Evolutionary conservation across 2,888 invertebrate species (phyloP), one percentile per base, ranked within the genome.

Genomic region (Thymelicus sylvestris): DNA sequence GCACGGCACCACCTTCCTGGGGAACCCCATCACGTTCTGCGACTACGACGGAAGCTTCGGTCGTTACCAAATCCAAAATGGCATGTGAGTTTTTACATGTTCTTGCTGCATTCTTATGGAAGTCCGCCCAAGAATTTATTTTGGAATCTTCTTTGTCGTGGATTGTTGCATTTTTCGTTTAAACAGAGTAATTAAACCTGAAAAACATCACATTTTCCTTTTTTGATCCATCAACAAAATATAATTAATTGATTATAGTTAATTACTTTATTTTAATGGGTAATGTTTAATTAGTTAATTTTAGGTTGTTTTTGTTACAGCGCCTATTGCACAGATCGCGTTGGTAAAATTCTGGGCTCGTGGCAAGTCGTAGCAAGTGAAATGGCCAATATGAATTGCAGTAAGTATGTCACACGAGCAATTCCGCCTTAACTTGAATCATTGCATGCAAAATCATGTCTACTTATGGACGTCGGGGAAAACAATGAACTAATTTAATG

Each of bases 11-110:
- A 86, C 79, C 19, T 92, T 94, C 78, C 87, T 94, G 39, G 94
- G 94, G 67, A 90, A 95, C 73, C 92, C 94, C 24, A 83, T 85
- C 57, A 86, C 95, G 6, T 86, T 91, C 74, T 96, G 96, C 81
- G 95, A 96, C 80, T 95, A 93, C 74, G 96, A 96, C 81, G 96
- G 96, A 15, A 95, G 94, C 76, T 96, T 95, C 81, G 95, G 95
- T 19, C 82, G 90, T 52, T 95, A 92, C 79, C 93, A 92, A 80
- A 91, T 95, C 72, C 75, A 78, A 69, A 94, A 93, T 74, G 94
- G 95, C 80, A 89, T 92, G 96, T 95, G 90, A 93, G 95, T 88
- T 71, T 44, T 12, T 3, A 12, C 44, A 44, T 2, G 8, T 8
- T 10, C 8, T 44, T 12, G 1, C 2, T 44, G 3, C 44, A 44